These are phyloP conservation scores for Steinernema khuongi DNA, from an alignment of 1,140 invertebrate species.

Conservation along the genomic window DNA sequence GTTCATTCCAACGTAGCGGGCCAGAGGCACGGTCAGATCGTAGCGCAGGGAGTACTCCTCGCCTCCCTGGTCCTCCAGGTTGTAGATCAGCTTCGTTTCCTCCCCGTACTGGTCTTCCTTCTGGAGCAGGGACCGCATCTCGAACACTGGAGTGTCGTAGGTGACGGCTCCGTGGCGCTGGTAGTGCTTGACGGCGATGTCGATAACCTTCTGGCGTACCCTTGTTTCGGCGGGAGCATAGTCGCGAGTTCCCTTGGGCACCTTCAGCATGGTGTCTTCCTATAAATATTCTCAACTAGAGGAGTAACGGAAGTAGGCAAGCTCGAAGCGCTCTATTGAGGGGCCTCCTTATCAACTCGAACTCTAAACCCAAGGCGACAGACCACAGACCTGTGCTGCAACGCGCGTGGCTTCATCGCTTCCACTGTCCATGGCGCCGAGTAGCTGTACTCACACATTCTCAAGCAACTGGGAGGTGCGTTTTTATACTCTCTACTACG, in stretches of 20 bases:
- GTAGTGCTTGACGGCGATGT: conserved; percentile 82
- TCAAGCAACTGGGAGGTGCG: too few relatives aligned
- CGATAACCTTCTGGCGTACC: conserved; percentile 77
- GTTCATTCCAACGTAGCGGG: conserved; percentile 93
- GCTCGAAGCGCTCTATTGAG: too few relatives aligned
- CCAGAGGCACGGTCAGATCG: conserved; percentile 73
- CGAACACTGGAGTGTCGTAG: conserved; percentile 98
- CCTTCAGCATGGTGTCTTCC: not conserved
- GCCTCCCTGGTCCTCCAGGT: conserved; percentile 94
- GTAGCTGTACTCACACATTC: too few relatives aligned
- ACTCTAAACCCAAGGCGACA: too few relatives aligned
- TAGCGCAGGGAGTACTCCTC: conserved; percentile 69
- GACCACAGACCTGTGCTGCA: too few relatives aligned
- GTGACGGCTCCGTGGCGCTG: conserved; percentile 93
- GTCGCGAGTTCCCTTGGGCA: conserved; percentile 70
- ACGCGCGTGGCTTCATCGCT: too few relatives aligned
- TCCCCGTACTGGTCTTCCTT: conserved; percentile 77
- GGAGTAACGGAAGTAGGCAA: too few relatives aligned
- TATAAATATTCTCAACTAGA: too few relatives aligned
- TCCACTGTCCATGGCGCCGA: too few relatives aligned
- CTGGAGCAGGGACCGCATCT: conserved; percentile 66
- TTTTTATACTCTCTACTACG: too few relatives aligned
- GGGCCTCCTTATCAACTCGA: too few relatives aligned
- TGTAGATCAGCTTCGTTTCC: conserved; percentile 97
- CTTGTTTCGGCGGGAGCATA: conserved; percentile 90